These are phyloP conservation scores for Valencia hispanica DNA, from an alignment of 2,797 vertebrate species.

Conservation along the genomic window DNA sequence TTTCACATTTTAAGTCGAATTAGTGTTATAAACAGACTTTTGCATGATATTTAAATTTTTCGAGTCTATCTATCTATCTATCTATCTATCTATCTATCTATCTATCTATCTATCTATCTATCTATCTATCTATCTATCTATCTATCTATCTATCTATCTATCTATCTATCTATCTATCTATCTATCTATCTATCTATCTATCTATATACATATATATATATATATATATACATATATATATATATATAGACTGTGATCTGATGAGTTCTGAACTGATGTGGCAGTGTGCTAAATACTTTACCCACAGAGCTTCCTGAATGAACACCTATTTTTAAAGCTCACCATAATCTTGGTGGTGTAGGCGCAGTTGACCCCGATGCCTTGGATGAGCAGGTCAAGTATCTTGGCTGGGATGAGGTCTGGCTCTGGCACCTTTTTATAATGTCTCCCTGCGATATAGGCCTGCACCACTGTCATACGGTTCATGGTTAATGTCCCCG, in stretches of 20 bases:
- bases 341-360: slow-evolving; percentile 98
- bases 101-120: too few species aligned
- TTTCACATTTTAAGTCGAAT: too few species aligned
- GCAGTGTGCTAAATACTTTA: slow-evolving; percentile 37
- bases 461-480: slow-evolving; percentile 95
- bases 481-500: slow-evolving; percentile 96
- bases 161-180: too few species aligned
- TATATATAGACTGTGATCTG: slow-evolving; percentile 31
- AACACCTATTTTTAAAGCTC: slow-evolving; percentile 65
- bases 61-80: too few species aligned
- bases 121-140: too few species aligned
- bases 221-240: too few species aligned
- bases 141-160: too few species aligned
- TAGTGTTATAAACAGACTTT: too few species aligned
- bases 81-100: too few species aligned
- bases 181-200: too few species aligned
- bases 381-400: slow-evolving; percentile 87
- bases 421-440: slow-evolving; percentile 90
- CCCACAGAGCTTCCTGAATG: slow-evolving; percentile 43
- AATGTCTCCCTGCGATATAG: slow-evolving; percentile 85
- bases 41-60: too few species aligned
- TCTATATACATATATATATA: too few species aligned
- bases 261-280: slow-evolving; percentile 43
- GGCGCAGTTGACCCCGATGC: slow-evolving; percentile 95
- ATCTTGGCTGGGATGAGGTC: slow-evolving; percentile 84